Evolutionary conservation across 2,888 invertebrate genomes (phyloP), one percentile per base, ranked within the genome.

Genomic region (Euzophera pinguis): DNA sequence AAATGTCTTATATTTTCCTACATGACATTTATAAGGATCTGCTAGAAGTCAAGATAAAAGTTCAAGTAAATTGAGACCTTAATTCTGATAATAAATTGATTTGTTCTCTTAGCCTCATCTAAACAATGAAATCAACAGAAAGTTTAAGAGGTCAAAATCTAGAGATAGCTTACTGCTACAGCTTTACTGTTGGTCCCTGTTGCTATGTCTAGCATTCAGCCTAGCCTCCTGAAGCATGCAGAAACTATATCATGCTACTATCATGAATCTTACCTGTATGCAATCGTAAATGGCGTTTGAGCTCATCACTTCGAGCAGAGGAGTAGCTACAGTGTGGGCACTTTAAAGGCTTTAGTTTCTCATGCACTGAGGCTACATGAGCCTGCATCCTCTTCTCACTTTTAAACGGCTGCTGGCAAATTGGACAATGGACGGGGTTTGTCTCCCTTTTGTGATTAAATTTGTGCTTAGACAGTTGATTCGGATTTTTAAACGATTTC

Each of bases 381-480:
- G 79, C 71, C 42, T 83, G 84, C 16, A 94, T 65, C 49, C 91
- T 75, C 10, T 91, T 73, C 38, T 84, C 81, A 59, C 91, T 92
- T 5, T 84, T 81, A 70, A 94, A 93, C 54, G 82, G 81, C 16
- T 92, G 83, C 14, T 90, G 85, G 74, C 95, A 95, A 12, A 92
- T 80, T 0, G 91, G 84, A 69, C 95, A 95, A 17, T 75, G 69
- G 0, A 69, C 59, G 1, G 75, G 64, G 0, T 59, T 57, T 0
- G 75, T 71, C 35, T 65, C 69, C 17, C 71, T 67, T 45, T 92
- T 92, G 75, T 94, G 94, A 16, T 91, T 90, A 7, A 92, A 78
- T 55, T 93, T 93, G 78, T 97, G 97, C 69, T 96, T 96, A 38
- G 94, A 91, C 51, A 96, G 81, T 72, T 97, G 96, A 73, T 94